These are phyloP conservation scores for Iphiclides podalirius DNA, from an alignment of 2,888 invertebrate genomes.

Conservation along the genomic window DNA sequence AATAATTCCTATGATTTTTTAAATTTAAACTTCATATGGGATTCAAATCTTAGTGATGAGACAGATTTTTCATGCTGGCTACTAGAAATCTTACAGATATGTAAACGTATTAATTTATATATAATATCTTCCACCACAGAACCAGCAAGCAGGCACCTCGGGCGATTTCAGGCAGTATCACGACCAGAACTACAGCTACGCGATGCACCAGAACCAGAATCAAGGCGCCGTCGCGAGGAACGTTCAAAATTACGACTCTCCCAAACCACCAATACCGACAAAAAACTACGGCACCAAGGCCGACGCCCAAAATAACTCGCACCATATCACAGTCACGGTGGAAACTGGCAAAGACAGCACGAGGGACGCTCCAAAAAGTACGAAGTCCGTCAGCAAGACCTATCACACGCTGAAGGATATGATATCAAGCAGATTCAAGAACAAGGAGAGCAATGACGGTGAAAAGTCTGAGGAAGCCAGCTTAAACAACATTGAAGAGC, in stretches of 20 bases:
- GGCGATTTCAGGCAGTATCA: constrained; percentile 76
- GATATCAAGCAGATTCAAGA: constrained; percentile 89
- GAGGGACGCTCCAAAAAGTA: constrained; percentile 77
- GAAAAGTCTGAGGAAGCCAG: constrained; percentile 75
- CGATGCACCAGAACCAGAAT: constrained; percentile 61
- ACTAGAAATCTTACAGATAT: too few species aligned
- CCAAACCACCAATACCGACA: constrained; percentile 72
- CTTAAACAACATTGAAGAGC: constrained; percentile 83
- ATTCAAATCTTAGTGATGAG: too few species aligned
- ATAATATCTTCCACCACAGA: constrained; percentile 62
- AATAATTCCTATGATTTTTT: too few species aligned
- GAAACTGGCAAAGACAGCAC: constrained; percentile 81
- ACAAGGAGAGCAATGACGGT: constrained; percentile 78
- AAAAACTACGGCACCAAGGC: constrained; percentile 65
- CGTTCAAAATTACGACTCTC: constrained; percentile 67
- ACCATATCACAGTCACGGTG: constrained; percentile 79
- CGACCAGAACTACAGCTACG: constrained; percentile 75
- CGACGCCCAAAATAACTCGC: constrained; percentile 64
- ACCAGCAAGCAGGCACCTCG: constrained; percentile 74
- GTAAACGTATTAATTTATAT: too few species aligned
- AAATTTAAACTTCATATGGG: too few species aligned
- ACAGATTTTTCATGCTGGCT: too few species aligned
- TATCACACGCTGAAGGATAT: constrained; percentile 91
- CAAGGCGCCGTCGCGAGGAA: constrained; percentile 60
- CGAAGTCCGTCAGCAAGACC: constrained; percentile 87